These are phyloP conservation scores for Emydocephalus ijimae DNA, from an alignment of 2,113 vertebrate species.

Conservation along the genomic window DNA sequence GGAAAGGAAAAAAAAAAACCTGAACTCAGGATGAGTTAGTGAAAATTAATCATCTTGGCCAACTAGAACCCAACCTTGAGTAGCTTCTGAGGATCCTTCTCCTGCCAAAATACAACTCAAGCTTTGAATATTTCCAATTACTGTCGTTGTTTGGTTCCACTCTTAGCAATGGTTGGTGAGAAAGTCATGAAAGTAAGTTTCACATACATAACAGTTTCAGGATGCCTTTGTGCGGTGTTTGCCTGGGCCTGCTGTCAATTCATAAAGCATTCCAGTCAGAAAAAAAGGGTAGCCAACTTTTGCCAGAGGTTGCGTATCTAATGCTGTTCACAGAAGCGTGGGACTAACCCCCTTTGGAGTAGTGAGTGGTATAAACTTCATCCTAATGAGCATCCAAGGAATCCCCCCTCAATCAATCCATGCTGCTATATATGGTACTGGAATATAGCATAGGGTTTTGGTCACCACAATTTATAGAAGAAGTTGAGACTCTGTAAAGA, in stretches of 20 bases:
- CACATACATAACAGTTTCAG: too few species aligned
- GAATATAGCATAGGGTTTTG: neutral
- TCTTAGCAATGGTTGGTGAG: neutral
- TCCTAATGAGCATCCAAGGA: too few species aligned
- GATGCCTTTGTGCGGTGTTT: neutral
- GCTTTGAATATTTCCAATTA: neutral
- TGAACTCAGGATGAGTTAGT: neutral
- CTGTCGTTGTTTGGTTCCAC: neutral
- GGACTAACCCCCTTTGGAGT: too few species aligned
- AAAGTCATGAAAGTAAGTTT: neutral
- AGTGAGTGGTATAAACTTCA: too few species aligned
- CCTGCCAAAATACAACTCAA: neutral
- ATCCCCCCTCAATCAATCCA: too few species aligned
- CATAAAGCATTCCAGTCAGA: too few species aligned
- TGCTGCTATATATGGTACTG: neutral
- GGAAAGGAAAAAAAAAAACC: neutral
- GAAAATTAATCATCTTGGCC: neutral
- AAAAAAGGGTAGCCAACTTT: too few species aligned
- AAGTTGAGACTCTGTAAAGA: neutral
- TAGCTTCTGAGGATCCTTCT: neutral
- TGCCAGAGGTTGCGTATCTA: too few species aligned
- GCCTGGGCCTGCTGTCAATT: neutral
- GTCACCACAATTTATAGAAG: neutral
- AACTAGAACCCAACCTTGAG: neutral
- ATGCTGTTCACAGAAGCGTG: too few species aligned